phyloP scores from a whole-genome alignment of 2,113 vertebrate genomes.

The Leucosticte australis region DNA sequence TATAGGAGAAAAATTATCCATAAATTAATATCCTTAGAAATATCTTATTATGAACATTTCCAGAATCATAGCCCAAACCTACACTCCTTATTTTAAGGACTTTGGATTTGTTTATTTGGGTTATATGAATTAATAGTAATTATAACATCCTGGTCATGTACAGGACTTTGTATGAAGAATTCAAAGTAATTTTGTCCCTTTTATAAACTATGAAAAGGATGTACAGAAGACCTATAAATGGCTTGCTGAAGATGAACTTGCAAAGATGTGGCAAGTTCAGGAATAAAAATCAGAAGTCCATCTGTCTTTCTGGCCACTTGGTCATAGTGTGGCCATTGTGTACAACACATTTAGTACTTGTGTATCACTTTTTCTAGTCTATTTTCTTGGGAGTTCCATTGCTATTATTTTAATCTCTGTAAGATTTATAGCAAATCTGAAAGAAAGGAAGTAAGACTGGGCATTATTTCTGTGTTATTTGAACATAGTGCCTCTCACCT shows the following conservation, averaged over 20 bases:
- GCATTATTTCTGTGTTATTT: neutral
- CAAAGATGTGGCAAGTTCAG: neutral
- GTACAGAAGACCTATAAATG: neutral
- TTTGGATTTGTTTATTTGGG: neutral
- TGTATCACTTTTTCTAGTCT: neutral
- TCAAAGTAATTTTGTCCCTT: neutral
- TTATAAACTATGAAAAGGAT: neutral
- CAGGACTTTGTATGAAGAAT: neutral
- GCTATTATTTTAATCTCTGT: neutral
- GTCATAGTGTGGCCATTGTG: neutral
- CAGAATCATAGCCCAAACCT: neutral
- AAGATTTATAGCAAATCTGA: neutral
- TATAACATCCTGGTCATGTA: neutral
- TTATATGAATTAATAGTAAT: neutral
- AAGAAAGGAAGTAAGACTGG: neutral
- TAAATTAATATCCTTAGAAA: neutral
- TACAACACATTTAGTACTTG: neutral
- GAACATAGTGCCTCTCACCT: neutral
- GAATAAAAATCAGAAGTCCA: neutral
- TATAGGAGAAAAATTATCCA: neutral
- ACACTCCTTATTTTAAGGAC: neutral
- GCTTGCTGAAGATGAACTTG: neutral
- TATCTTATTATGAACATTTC: neutral
- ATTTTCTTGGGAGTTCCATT: neutral
- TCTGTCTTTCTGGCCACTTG: neutral